Evolutionary conservation across 2,888 invertebrate species (phyloP).

Genomic region (Nectonema munidae): DNA sequence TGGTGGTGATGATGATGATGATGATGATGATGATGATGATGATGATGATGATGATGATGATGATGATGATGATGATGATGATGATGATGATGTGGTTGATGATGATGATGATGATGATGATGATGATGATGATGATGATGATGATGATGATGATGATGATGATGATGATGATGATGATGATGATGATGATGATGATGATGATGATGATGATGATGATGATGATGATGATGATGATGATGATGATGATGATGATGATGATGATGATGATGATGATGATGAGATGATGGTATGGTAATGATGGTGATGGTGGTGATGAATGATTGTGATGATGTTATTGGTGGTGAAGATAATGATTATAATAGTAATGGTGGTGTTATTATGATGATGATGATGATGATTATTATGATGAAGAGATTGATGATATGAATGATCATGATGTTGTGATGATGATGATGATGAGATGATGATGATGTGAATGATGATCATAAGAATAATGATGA

Average conservation of each 20-base stretch:
- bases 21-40: slow-evolving; percentile 14
- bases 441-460: too few relatives aligned
- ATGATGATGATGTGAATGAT: too few relatives aligned
- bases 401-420: too few relatives aligned
- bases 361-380: too few relatives aligned
- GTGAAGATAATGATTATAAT: slow-evolving; percentile 12
- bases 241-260: slow-evolving; percentile 13
- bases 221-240: slow-evolving; percentile 14
- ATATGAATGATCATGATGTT: too few relatives aligned
- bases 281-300: slow-evolving; percentile 1
- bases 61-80: slow-evolving; percentile 12
- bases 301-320: slow-evolving; percentile 7
- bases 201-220: slow-evolving; percentile 14
- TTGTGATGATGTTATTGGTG: slow-evolving; percentile 11
- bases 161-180: slow-evolving; percentile 13
- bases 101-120: background rate
- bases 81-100: too few relatives aligned
- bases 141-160: slow-evolving; percentile 11
- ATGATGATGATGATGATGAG: slow-evolving; percentile 10
- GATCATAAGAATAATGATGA: too few relatives aligned
- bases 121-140: slow-evolving; percentile 13
- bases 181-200: slow-evolving; percentile 13
- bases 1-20: slow-evolving; percentile 12
- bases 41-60: slow-evolving; percentile 14
- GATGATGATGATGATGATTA: too few relatives aligned